Evolutionary conservation across 2,888 invertebrate genomes (phyloP).

Genomic region (Drosophila pseudotakahashii): DNA sequence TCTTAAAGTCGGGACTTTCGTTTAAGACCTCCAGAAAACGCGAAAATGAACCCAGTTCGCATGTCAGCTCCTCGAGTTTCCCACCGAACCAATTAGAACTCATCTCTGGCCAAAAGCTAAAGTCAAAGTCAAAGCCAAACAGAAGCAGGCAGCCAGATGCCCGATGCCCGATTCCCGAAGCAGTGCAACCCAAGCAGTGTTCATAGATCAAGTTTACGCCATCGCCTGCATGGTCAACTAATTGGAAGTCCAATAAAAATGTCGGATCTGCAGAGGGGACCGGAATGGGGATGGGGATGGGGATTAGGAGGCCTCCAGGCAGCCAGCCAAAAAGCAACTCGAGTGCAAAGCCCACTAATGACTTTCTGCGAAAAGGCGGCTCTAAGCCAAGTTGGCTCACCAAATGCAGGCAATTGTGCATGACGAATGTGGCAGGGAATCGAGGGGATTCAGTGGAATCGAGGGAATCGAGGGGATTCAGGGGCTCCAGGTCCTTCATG

Average conservation of each 20-base stretch:
- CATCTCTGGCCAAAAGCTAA: constrained; percentile 27
- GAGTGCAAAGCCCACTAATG: constrained; percentile 77
- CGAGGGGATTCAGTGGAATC: background rate
- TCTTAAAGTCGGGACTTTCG: constrained; percentile 1
- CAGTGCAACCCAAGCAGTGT: constrained; percentile 26
- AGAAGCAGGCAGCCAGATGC: constrained; percentile 24
- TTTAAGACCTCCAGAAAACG: no score
- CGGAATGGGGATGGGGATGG: constrained; percentile 7
- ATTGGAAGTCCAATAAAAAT: constrained; percentile 81
- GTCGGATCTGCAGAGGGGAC: constrained; percentile 69
- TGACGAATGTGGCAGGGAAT: constrained; percentile 74
- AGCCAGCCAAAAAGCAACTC: constrained; percentile 68
- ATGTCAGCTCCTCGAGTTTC: constrained; percentile 24
- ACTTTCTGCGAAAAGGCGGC: constrained; percentile 74
- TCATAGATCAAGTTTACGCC: constrained; percentile 76
- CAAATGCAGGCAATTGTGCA: constrained; percentile 75
- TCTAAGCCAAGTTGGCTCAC: constrained; percentile 38
- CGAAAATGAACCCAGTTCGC: constrained; percentile 22
- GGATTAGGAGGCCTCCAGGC: constrained; percentile 32
- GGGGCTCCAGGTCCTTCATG: constrained; percentile 39
- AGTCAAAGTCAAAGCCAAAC: constrained; percentile 18
- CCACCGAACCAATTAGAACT: constrained; percentile 34
- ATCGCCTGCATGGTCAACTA: constrained; percentile 65
- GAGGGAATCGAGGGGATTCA: background rate
- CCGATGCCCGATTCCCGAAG: background rate